Base-by-base conservation (phyloP, 2,797 vertebrate genomes). In the Sebastes kiyomatsui region DNA sequence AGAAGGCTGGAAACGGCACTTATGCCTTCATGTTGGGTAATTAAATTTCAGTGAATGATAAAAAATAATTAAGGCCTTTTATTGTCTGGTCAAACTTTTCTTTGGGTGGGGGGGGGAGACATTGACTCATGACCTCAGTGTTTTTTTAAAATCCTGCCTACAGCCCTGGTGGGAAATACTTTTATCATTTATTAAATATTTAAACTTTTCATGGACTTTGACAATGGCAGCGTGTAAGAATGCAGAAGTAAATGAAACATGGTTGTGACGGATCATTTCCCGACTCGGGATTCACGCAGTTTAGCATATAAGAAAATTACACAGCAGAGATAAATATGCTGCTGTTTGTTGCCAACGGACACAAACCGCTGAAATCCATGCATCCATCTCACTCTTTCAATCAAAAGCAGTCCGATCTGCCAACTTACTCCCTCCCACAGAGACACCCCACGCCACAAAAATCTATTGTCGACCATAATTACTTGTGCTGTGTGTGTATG, bases 401-500 rank as follows among this genome's bases (percentile, higher is more conserved):
- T 86, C 78, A 69, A 72, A 82, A 77, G 52, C 75, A 60, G 79
- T 69, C 28, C 7, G 46, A 80, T 88, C 72, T 64, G 62, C 69
- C 69, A 61, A 69, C 38, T 35, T 18, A 60, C 49, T 69, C 77
- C 56, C n/a, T 3, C 72, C 79, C 81, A 71, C 83, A 75, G 78
- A 84, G 68, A 79, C 76, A 28, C 64, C 65, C 64, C 68, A 72
- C 1, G 5, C 81, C 84, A 79, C 78, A 77, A 56, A 72, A 79
- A 78, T 81, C 73, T 79, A 72, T 79, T 82, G 80, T 58, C 13
- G 2, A 67, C 62, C 27, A 12, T 81, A 83, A 91, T 84, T 78
- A 75, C 66, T 79, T 69, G 59, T 71, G 73, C 38, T 69, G 42
- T 74, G 54, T 70, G 38, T 42, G 38, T 28, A 4, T 27, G 27